Conservation (phyloP, 2,113 vertebrate species). For the Crotalus helleri region DNA sequence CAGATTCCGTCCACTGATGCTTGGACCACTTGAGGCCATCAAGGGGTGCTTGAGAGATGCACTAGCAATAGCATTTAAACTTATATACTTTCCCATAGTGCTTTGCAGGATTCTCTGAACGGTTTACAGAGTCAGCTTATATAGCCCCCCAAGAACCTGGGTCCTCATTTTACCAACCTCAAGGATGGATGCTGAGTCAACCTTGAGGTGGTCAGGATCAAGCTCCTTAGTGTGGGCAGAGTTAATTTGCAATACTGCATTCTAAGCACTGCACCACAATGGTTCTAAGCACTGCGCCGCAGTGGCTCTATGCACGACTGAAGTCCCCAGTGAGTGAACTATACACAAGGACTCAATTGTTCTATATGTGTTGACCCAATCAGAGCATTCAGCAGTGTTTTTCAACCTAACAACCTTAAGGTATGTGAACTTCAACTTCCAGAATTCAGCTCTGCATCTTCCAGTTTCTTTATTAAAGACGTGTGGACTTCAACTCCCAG, state of each 20-base stretch:
- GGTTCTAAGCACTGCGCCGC: not conserved
- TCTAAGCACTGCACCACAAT: not conserved
- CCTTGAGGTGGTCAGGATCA: not conserved
- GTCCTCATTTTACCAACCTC: not conserved
- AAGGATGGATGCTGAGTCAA: not conserved
- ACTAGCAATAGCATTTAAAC: not conserved
- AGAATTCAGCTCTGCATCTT: not conserved
- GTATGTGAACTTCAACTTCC: not conserved
- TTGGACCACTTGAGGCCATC: not conserved
- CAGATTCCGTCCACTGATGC: no score
- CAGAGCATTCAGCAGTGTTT: not conserved
- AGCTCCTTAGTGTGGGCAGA: not conserved
- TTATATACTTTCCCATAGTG: not conserved
- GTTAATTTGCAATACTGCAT: not conserved
- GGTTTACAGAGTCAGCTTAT: not conserved
- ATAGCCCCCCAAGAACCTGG: not conserved
- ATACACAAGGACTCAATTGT: not conserved
- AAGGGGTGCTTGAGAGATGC: not conserved
- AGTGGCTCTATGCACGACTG: not conserved
- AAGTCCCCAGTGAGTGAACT: not conserved
- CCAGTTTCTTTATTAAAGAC: no score
- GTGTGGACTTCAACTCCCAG: no score
- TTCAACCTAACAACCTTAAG: not conserved
- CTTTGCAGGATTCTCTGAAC: not conserved
- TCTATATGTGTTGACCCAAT: not conserved